These are phyloP conservation scores for Rhinogobio ventralis DNA, from an alignment of 2,797 vertebrate genomes.

Conservation along the genomic window DNA sequence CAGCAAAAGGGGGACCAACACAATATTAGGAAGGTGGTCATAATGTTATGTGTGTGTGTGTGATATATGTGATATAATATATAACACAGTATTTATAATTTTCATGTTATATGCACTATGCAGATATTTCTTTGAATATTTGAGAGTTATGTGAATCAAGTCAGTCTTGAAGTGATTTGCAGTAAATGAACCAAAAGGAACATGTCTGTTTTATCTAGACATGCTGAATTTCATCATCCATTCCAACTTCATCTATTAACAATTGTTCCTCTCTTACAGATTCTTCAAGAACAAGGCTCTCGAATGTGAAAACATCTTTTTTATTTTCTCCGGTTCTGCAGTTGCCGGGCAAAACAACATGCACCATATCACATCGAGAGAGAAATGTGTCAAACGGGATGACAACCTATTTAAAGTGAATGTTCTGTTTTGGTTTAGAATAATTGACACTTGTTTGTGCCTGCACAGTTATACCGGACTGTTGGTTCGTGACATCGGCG, in stretches of 20 bases:
- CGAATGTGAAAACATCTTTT: slow-evolving; percentile 81
- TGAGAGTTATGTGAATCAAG: background rate
- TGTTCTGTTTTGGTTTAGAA: slow-evolving; percentile 29
- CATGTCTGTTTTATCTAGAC: slow-evolving; percentile 5
- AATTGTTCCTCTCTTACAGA: slow-evolving; percentile 69
- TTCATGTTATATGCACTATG: background rate
- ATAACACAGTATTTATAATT: no score
- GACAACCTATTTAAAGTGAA: slow-evolving; percentile 34
- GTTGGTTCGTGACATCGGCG: slow-evolving; percentile 27
- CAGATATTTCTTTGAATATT: background rate
- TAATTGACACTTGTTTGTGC: slow-evolving; percentile 51
- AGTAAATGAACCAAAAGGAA: background rate
- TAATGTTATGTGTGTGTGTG: no score
- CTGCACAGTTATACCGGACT: slow-evolving; percentile 50
- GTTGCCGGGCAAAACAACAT: slow-evolving; percentile 21
- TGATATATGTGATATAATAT: no score
- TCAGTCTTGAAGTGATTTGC: background rate
- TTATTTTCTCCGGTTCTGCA: slow-evolving; percentile 59
- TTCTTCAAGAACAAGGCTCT: slow-evolving; percentile 89
- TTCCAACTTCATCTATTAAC: slow-evolving; percentile 13
- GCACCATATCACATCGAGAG: slow-evolving; percentile 39
- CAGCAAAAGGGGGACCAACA: no score
- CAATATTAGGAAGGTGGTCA: no score
- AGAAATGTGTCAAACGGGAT: slow-evolving; percentile 11
- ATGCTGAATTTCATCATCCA: background rate